Evolutionary conservation across 2,888 invertebrate species (phyloP).

Genomic region (Melitaea athalia): DNA sequence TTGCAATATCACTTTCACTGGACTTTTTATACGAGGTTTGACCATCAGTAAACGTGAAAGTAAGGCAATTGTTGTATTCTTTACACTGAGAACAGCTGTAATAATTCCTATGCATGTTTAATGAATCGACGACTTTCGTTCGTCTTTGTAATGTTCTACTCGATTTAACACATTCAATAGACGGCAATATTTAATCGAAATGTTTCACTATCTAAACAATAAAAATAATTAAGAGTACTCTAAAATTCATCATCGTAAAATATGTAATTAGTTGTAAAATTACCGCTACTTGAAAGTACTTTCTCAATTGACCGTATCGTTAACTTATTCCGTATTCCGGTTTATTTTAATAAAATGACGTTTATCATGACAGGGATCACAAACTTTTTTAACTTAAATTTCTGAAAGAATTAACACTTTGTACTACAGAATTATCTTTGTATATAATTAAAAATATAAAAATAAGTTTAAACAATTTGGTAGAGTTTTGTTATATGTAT

Average conservation of each 20-base stretch:
- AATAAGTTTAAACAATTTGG: no score
- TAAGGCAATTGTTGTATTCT: conserved; percentile 66
- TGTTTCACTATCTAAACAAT: conserved; percentile 11
- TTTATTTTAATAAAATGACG: conserved; percentile 5
- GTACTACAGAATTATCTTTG: no score
- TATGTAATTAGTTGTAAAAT: conserved; percentile 28
- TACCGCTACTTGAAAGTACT: conserved; percentile 29
- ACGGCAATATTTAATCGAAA: conserved; percentile 27
- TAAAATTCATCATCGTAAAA: conserved; percentile 29
- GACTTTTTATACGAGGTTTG: conserved; percentile 72
- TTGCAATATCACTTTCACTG: conserved; percentile 78
- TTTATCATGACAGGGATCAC: conserved; percentile 15
- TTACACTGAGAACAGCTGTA: conserved; percentile 50
- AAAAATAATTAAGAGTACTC: conserved; percentile 7
- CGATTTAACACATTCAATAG: conserved; percentile 51
- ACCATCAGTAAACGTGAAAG: conserved; percentile 76
- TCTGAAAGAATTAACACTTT: neutral
- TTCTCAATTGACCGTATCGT: conserved; percentile 15
- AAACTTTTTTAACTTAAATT: neutral
- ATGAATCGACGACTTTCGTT: conserved; percentile 60
- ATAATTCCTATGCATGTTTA: conserved; percentile 60
- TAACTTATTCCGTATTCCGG: conserved; percentile 12
- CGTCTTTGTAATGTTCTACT: conserved; percentile 53
- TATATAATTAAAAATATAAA: no score
- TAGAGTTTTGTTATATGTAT: no score